Conservation (phyloP, 2,113 vertebrate genomes). For the Gyps fulvus region DNA sequence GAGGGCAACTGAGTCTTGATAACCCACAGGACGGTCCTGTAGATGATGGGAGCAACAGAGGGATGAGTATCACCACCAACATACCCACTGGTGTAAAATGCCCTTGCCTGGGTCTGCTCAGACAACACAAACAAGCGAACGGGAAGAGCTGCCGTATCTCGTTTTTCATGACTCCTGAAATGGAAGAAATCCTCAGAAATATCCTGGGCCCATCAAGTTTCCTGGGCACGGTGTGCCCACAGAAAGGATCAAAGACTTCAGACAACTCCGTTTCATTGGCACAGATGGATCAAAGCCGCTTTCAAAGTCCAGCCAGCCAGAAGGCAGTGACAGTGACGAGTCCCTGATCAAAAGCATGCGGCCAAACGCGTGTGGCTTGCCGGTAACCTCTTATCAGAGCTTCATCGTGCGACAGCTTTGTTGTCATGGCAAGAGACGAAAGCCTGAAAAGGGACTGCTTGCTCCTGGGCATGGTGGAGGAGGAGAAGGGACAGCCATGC, state of each 20-base stretch:
- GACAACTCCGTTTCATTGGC: background rate
- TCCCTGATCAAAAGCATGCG: background rate
- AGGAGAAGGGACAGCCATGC: background rate
- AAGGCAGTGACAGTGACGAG: background rate
- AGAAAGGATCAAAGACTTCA: background rate
- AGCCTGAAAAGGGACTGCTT: background rate
- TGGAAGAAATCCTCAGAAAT: background rate
- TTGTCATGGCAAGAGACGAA: background rate
- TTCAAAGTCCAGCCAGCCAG: background rate
- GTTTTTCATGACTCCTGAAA: background rate
- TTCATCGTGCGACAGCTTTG: background rate
- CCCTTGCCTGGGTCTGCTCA: background rate
- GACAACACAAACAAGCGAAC: background rate
- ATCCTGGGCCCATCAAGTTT: background rate
- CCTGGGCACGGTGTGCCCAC: background rate
- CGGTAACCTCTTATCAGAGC: background rate
- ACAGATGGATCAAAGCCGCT: background rate
- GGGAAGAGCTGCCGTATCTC: background rate
- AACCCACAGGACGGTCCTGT: background rate
- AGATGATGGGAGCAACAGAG: background rate
- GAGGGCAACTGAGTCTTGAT: background rate
- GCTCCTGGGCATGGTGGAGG: accelerated
- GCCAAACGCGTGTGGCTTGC: accelerated
- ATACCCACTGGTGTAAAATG: background rate
- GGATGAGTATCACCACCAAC: background rate